Percentiles rank a stretch among this genome's conserved stretches.
These are phyloP conservation scores for Peromyscus eremicus DNA, from an alignment of 2,797 vertebrate genomes.

Conservation along the genomic window DNA sequence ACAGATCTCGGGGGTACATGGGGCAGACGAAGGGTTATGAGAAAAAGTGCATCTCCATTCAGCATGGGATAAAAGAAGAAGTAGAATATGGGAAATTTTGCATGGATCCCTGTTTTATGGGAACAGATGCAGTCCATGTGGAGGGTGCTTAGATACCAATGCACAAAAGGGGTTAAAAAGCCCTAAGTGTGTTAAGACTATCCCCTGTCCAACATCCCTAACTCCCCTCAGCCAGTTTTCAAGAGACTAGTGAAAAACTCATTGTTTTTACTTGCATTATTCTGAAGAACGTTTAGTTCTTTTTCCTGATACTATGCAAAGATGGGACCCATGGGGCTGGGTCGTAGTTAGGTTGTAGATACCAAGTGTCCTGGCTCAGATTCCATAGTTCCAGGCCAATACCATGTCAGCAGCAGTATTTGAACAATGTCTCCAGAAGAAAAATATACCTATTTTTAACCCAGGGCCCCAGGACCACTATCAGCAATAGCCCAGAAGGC, in stretches of 20 bases:
- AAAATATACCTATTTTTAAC: neutral
- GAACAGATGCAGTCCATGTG: neutral
- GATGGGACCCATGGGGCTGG: neutral
- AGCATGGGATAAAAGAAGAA: neutral
- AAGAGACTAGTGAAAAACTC: conserved; percentile 17
- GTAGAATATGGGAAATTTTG: neutral
- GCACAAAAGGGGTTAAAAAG: neutral
- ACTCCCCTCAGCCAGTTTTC: neutral
- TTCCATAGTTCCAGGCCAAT: neutral
- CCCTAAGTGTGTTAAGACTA: neutral
- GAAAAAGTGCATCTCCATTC: rapidly evolving
- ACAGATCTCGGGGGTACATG: too few relatives aligned
- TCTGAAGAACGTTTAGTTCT: neutral
- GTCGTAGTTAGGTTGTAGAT: neutral
- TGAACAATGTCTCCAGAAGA: neutral
- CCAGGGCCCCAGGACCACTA: neutral
- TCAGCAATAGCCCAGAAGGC: neutral
- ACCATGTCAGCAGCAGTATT: neutral
- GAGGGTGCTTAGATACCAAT: neutral
- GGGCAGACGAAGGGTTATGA: neutral
- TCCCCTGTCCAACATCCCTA: neutral
- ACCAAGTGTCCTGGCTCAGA: neutral
- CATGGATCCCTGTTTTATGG: neutral
- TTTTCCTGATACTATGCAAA: neutral
- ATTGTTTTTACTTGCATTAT: neutral